Evolutionary conservation across 2,888 invertebrate species (phyloP).

Genomic region (Ferdinandea cuprea): DNA sequence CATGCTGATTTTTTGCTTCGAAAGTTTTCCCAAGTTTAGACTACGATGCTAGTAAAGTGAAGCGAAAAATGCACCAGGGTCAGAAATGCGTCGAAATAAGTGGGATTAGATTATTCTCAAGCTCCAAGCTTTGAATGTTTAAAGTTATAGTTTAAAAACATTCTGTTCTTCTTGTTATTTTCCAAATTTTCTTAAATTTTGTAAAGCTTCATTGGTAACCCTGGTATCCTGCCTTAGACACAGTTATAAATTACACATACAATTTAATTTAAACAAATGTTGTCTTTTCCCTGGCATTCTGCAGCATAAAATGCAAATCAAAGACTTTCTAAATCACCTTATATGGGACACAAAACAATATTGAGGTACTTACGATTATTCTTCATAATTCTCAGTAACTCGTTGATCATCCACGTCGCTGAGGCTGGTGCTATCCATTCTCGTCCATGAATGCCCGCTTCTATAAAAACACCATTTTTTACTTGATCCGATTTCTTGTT

Average conservation of each 20-base stretch:
- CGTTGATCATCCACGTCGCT: slow-evolving; percentile 88
- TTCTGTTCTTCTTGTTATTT: background rate
- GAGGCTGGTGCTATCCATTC: slow-evolving; percentile 93
- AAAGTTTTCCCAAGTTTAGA: no score
- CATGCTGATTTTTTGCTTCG: no score
- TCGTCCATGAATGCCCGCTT: slow-evolving; percentile 89
- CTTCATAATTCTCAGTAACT: slow-evolving; percentile 87
- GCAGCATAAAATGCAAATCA: slow-evolving; percentile 2
- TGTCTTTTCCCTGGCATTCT: background rate
- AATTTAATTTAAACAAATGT: background rate
- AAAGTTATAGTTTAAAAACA: no score
- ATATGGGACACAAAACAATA: background rate
- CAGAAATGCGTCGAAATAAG: no score
- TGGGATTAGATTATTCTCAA: no score
- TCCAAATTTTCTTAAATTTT: background rate
- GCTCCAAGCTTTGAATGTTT: no score
- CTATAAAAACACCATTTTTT: slow-evolving; percentile 89
- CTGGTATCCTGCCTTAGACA: no score
- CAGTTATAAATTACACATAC: background rate
- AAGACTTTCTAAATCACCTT: slow-evolving; percentile 4
- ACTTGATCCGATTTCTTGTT: slow-evolving; percentile 85
- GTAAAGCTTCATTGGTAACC: no score
- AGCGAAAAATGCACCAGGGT: no score
- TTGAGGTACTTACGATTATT: slow-evolving; percentile 83
- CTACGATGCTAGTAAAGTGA: no score